These are phyloP conservation scores for Silurus meridionalis DNA, from an alignment of 2,113 vertebrate species.

Conservation along the genomic window DNA sequence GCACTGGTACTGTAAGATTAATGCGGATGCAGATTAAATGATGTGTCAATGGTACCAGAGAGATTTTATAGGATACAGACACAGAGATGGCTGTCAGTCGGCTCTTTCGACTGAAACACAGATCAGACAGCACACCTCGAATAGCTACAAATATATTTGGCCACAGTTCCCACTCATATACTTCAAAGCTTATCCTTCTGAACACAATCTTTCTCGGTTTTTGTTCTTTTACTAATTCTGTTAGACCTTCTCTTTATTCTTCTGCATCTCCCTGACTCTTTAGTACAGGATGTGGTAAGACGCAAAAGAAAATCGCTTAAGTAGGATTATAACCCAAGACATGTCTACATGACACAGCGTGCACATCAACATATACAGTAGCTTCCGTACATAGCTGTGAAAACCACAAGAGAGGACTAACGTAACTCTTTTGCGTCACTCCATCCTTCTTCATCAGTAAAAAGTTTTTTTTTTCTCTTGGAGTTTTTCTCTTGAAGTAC, in stretches of 20 bases:
- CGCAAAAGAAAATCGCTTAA: neutral
- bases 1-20: neutral
- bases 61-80: neutral
- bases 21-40: neutral
- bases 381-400: neutral
- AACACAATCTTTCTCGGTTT: constrained; percentile 7
- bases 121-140: constrained; percentile 30
- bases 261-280: neutral
- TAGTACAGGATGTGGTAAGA: constrained; percentile 40
- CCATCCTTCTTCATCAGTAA: neutral
- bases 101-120: constrained; percentile 23
- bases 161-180: constrained; percentile 26
- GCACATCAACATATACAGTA: constrained; percentile 11
- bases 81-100: constrained; percentile 12
- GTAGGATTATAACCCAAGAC: neutral
- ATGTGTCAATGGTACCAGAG: constrained; percentile 35
- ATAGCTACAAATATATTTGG: constrained; percentile 24
- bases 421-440: neutral
- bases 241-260: constrained; percentile 1
- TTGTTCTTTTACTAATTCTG: constrained; percentile 11
- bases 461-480: neutral
- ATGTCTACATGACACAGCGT: neutral
- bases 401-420: constrained; percentile 16
- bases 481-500: neutral
- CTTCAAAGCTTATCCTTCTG: constrained; percentile 12